These are phyloP conservation scores for Furcifer pardalis DNA, from an alignment of 2,797 vertebrate species.

Conservation along the genomic window DNA sequence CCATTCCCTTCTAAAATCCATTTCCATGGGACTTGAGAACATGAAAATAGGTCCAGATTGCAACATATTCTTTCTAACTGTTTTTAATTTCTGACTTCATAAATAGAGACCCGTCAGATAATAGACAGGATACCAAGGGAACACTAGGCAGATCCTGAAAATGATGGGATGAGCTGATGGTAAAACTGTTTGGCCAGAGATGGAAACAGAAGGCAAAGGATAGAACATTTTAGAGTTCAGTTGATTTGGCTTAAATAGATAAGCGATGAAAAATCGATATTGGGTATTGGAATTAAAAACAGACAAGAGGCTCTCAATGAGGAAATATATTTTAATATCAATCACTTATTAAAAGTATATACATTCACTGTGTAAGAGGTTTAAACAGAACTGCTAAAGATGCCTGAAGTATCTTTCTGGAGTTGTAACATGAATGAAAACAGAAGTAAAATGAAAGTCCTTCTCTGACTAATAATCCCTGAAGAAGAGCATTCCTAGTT, in stretches of 20 bases:
- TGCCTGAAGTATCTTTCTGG: not conserved
- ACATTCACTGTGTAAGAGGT: no score
- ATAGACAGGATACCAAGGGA: no score
- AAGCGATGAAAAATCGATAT: no score
- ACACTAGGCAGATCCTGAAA: no score
- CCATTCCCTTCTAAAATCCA: not conserved
- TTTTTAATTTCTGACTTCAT: not conserved
- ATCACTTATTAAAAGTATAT: not conserved
- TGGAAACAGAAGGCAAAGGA: no score
- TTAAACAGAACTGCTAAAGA: not conserved
- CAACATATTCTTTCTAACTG: not conserved
- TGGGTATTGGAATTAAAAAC: no score
- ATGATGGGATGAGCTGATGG: no score
- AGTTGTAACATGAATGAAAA: not conserved
- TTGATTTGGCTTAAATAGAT: no score
- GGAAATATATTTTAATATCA: not conserved
- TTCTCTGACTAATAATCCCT: not conserved
- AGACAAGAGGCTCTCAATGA: not conserved
- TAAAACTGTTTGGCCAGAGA: no score
- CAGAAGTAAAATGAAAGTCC: not conserved
- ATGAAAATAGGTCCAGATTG: not conserved
- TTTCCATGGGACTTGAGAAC: not conserved
- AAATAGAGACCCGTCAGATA: no score
- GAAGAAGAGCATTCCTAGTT: not conserved
- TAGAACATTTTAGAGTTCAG: no score